Evolutionary conservation across 2,888 invertebrate species (phyloP), one percentile per base, ranked within the genome.

Genomic region (Apocheima hispidaria): DNA sequence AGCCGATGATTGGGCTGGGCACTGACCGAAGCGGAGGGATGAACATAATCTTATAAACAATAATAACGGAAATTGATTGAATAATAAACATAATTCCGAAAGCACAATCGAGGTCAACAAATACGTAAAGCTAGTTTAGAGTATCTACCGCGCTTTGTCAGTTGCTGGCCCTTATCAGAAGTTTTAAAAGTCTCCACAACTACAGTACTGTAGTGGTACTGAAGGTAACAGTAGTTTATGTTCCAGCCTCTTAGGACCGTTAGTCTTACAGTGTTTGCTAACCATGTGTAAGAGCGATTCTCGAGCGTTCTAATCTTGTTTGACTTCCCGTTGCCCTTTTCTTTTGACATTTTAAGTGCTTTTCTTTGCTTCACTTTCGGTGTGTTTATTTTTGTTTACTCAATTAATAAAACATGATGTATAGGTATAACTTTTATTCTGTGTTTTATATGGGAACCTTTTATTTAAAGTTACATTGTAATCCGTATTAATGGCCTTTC

Each of bases 201-300:
- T n/a, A n/a, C n/a, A n/a, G n/a, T n/a, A n/a, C n/a, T n/a, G n/a
- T n/a, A n/a, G n/a, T n/a, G n/a, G n/a, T n/a, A n/a, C n/a, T n/a
- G n/a, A n/a, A 23, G 23, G 21, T 43, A 16, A 7, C 59, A 53
- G 26, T 33, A 20, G 48, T 61, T 53, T 54, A 16, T 68, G 63
- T 61, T 55, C 49, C 50, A 54, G 38, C 44, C 28, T 55, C 52
- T 53, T 52, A 61, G 52, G 60, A 53, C 68, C 68, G 74, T 67
- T 69, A 71, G 51, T 69, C 67, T 77, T n/a, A n/a, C n/a, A n/a
- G n/a, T n/a, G 77, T 79, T 77, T 77, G 70, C 71, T 79, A 75
- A 63, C 66, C 60, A 69, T 74, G 74, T 76, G 72, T 63, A 65
- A 65, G 67, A 57, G 73, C 66, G 62, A 61, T 57, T 71, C 68